phyloP scores from a whole-genome alignment of 2,113 vertebrate genomes.

The Odontophorus gujanensis region DNA sequence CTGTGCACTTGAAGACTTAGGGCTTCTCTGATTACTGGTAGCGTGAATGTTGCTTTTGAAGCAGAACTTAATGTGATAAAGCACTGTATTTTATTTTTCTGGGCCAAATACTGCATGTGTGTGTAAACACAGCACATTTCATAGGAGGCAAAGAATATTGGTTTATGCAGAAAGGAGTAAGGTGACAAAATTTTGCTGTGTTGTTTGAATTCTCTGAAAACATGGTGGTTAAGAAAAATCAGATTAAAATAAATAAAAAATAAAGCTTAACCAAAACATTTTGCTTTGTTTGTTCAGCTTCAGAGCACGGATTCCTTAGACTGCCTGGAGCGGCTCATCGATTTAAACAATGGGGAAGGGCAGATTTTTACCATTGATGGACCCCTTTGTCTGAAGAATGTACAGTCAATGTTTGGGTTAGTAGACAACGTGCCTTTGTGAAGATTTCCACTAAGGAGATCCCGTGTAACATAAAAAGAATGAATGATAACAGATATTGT shows the following conservation, averaged over 20 bases:
- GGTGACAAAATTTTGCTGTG: background rate
- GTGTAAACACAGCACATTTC: background rate
- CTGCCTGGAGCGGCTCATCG: slow-evolving; percentile 91
- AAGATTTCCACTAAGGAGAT: background rate
- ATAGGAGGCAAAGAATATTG: background rate
- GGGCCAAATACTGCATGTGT: background rate
- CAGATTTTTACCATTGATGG: slow-evolving; percentile 97
- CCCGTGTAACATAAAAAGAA: background rate
- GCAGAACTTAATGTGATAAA: background rate
- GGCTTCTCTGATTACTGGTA: background rate
- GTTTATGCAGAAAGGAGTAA: background rate
- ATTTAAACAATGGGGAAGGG: slow-evolving; percentile 92
- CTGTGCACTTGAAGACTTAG: background rate
- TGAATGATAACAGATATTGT: background rate
- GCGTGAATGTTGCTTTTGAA: background rate
- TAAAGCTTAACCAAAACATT: background rate
- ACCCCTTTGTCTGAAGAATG: slow-evolving; percentile 94
- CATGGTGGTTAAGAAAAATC: background rate
- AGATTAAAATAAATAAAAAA: background rate
- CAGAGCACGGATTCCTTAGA: slow-evolving; percentile 93
- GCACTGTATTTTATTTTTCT: background rate
- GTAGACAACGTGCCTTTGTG: slow-evolving; percentile 8
- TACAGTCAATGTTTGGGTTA: slow-evolving; percentile 97
- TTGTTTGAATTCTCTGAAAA: background rate
- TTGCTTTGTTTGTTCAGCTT: slow-evolving; percentile 78